phyloP scores from a whole-genome alignment of 1,140 invertebrate species.

The Leptinotarsa texana region DNA sequence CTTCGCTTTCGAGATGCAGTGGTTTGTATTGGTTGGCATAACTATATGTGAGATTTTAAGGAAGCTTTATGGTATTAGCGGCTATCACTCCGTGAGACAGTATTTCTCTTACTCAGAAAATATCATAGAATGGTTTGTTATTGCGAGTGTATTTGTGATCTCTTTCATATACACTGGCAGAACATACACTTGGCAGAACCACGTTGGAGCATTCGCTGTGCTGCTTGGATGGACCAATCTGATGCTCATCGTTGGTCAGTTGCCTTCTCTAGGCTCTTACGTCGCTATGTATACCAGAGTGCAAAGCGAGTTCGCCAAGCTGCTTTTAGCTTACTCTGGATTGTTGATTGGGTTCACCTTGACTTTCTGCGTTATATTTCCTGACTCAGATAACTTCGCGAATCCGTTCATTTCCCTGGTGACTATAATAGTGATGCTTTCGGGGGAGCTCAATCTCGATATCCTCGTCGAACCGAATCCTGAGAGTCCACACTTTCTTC shows the following conservation, averaged over 20 bases:
- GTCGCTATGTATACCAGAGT: constrained; percentile 85
- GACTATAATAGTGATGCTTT: constrained; percentile 86
- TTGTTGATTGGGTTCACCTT: constrained; percentile 82
- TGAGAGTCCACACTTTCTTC: constrained; percentile 25
- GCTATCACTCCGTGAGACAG: constrained; percentile 72
- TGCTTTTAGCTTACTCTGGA: constrained; percentile 80
- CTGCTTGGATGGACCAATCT: constrained; percentile 82
- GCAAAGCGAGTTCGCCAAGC: constrained; percentile 80
- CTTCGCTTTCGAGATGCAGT: constrained; percentile 73
- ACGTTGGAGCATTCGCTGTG: constrained; percentile 78
- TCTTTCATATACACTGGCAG: constrained; percentile 75
- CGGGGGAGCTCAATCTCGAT: constrained; percentile 77
- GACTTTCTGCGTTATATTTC: constrained; percentile 84
- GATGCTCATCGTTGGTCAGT: constrained; percentile 83
- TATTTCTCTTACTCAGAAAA: constrained; percentile 82
- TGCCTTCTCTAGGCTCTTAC: constrained; percentile 82
- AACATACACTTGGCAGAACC: constrained; percentile 81
- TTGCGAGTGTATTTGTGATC: constrained; percentile 77
- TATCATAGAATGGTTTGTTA: constrained; percentile 81
- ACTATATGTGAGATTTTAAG: constrained; percentile 74
- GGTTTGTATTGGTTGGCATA: constrained; percentile 74
- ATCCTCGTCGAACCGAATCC: constrained; percentile 29
- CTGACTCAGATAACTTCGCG: constrained; percentile 74
- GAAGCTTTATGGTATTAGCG: constrained; percentile 75
- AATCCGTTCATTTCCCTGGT: constrained; percentile 78